Conservation (phyloP, 2,113 vertebrate species). For the Eonycteris spelaea region DNA sequence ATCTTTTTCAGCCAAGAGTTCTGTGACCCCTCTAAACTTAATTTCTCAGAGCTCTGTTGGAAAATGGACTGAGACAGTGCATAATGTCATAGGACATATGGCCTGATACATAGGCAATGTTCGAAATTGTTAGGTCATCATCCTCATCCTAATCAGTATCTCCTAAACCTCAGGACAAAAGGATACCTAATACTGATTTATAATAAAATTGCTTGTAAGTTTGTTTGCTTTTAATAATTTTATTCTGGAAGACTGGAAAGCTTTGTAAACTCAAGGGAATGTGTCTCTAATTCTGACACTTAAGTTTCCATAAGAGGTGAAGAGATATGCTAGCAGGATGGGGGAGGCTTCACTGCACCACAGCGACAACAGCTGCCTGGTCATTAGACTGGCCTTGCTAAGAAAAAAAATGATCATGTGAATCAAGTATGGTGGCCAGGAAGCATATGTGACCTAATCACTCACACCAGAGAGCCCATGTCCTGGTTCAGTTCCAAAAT, state of each 20-base stretch:
- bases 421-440: not conserved
- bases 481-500: not conserved
- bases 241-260: not conserved
- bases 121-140: not conserved
- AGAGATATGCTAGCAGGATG: not conserved
- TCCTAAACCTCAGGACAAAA: not conserved
- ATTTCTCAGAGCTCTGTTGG: not conserved
- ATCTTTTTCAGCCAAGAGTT: not conserved
- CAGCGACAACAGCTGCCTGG: not conserved
- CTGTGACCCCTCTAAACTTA: not conserved
- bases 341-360: not conserved
- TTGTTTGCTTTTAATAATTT: slow-evolving; percentile 8
- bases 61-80: not conserved
- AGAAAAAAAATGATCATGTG: not conserved
- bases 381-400: not conserved
- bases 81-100: not conserved
- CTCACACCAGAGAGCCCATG: not conserved
- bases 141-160: not conserved
- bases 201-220: not conserved
- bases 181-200: not conserved
- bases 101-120: not conserved
- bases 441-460: not conserved
- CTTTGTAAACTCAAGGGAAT: not conserved
- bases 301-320: not conserved
- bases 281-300: not conserved